Evolutionary conservation across 1,140 invertebrate genomes (phyloP).

Genomic region (Brachionus manjavacas): DNA sequence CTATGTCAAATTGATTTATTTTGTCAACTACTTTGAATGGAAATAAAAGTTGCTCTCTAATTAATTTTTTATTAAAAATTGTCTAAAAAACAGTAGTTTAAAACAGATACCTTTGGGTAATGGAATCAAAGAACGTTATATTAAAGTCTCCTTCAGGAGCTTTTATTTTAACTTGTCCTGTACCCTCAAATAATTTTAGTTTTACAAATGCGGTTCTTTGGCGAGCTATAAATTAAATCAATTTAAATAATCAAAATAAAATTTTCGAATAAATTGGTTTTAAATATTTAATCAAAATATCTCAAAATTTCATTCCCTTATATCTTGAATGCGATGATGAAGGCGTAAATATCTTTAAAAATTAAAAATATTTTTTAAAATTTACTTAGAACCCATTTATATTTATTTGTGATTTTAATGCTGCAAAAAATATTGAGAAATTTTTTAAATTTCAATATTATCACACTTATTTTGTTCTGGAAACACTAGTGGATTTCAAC

Average conservation of each 20-base stretch:
- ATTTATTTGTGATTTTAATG: no score
- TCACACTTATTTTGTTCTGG: no score
- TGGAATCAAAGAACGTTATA: constrained; percentile 68
- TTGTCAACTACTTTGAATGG: constrained; percentile 75
- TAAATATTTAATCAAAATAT: neutral
- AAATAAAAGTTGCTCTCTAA: constrained; percentile 68
- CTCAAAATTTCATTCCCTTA: no score
- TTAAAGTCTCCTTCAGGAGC: constrained; percentile 54
- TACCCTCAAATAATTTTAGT: constrained; percentile 62
- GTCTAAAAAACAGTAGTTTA: neutral
- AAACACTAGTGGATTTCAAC: no score
- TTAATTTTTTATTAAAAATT: constrained; percentile 31
- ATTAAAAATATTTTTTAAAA: no score
- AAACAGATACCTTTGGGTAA: constrained; percentile 64
- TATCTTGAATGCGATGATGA: no score
- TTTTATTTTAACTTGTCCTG: constrained; percentile 77
- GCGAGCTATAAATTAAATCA: neutral
- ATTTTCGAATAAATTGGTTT: neutral
- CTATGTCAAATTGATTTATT: constrained; percentile 74
- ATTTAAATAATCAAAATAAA: neutral
- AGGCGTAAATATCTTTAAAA: no score
- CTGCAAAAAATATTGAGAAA: no score
- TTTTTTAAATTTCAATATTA: no score
- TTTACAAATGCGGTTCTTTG: neutral
- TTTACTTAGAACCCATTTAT: no score